phyloP scores from a whole-genome alignment of 2,113 vertebrate genomes.

The Struthidea cinerea region DNA sequence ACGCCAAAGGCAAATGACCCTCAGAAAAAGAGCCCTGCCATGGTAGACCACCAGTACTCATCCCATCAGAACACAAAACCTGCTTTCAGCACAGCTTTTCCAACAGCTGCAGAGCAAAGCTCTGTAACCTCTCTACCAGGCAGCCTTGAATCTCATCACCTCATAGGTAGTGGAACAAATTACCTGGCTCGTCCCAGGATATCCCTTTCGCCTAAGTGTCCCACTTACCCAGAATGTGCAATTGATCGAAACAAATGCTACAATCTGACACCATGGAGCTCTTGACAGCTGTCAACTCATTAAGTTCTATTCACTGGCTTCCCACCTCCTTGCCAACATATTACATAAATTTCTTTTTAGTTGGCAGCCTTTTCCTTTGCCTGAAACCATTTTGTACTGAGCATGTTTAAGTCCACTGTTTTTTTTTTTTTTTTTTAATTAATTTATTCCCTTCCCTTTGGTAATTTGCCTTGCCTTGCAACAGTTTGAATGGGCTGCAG shows the following conservation, averaged over 20 bases:
- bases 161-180: not conserved
- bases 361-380: not conserved
- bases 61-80: not conserved
- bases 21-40: not conserved
- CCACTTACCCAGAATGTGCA: not conserved
- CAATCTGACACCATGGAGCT: not conserved
- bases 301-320: constrained; percentile 25
- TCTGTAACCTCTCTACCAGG: not conserved
- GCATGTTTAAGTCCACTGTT: not conserved
- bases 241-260: constrained; percentile 8
- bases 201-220: not conserved
- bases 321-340: not conserved
- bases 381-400: constrained; percentile 30
- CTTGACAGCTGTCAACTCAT: constrained; percentile 34
- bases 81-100: not conserved
- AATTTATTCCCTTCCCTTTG: not conserved
- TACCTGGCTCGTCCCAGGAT: not conserved
- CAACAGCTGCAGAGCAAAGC: not conserved
- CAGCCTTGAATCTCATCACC: not conserved
- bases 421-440: not conserved
- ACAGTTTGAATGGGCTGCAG: constrained; percentile 24
- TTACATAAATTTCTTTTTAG: constrained; percentile 43
- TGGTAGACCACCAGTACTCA: not conserved
- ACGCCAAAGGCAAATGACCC: not conserved
- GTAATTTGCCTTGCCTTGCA: constrained; percentile 28